Base-by-base conservation (phyloP, 1,140 invertebrate species). In the Pachyrhynchus sulphureomaculatus region DNA sequence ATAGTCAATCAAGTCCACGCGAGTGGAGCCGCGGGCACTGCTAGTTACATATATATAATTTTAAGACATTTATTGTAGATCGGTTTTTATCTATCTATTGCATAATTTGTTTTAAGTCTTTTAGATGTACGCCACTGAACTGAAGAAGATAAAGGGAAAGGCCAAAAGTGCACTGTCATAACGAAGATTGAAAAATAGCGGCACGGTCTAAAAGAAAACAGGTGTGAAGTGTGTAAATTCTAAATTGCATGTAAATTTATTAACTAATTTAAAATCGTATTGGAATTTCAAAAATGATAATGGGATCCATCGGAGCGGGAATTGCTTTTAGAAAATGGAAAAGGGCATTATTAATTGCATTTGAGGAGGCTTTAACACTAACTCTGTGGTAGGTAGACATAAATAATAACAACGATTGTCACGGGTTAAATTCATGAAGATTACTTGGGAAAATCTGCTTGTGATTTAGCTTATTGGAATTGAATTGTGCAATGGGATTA, bases 231-330 rank as follows among this genome's bases (percentile, higher is more conserved):
- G 60, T 62, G 60, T 62, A 62, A 62, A 62, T 62, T 62, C 60
- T 62, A 62, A 62, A 62, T 62, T 62, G 60, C 60, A 62, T 62
- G 60, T 62, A 62, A 62, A 62, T 62, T 62, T 62, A 62, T 62
- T 62, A 62, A 62, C 60, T 62, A 62, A 55, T 62, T 62, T 62
- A 62, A n/a, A 62, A 62, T 52, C 51, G 60, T 62, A 62, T 62
- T 62, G 60, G 60, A 62, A 55, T 62, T 55, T 62, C 21, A 62
- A 62, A 62, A 62, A 62, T 62, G 51, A 62, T 62, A 62, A 62
- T 62, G 60, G 52, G 51, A 48, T 62, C 44, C 51, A 54, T 48
- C 60, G 36, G 20, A 47, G 49, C 51, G 59, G 37, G 47, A 53
- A 60, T 60, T 51, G 60, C 60, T n/a, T 55, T 62, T 48, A 48